Evolutionary conservation across 2,888 invertebrate species (phyloP), one percentile per base, ranked within the genome.

Genomic region (Pristionchus arcanus): DNA sequence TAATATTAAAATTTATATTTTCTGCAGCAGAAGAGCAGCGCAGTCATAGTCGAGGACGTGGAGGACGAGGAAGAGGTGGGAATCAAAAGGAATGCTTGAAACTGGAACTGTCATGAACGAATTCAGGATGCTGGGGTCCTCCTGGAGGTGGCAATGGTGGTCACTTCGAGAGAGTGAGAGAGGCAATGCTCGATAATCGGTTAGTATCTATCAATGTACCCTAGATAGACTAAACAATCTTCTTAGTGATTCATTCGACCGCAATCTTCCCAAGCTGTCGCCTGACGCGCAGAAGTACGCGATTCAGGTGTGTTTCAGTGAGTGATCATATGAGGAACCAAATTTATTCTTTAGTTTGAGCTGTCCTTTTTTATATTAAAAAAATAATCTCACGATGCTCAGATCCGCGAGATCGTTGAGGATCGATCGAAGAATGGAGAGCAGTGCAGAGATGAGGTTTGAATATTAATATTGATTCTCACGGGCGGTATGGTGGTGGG

Each of bases 261-360:
- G 66, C 28, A 86, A 66, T n/a, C 66, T 86, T 21, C 1, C 34
- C 9, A 63, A 86, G 42, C 37, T 86, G 1, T 66, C 63, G 15
- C 86, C 86, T 25, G 86, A 86, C 15, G 86, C 86, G 15, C 86
- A 86, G 86, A 63, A 86, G 66, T 86, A 86, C 86, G 86, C 86
- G 7, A 16, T 63, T 66, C 86, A 86, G 42, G 86, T 86, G 25
- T n/a, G 31, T 13, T 53, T 53, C 53, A 83, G 0, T 53, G 42
- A 13, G 28, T 28, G 31, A 5, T 28, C 71, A 34, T 28, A 25
- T 28, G 28, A 28, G 11, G 25, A 68, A 28, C 5, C 0, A 63
- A 63, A 15, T 63, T n/a, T 13, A 68, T 25, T 68, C 42, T 49
- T 9, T 9, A 49, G 42, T 68, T 77, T 42, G 42, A 13, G 13